phyloP scores from a whole-genome alignment of 2,888 invertebrate species.

The Achlya flavicornis region DNA sequence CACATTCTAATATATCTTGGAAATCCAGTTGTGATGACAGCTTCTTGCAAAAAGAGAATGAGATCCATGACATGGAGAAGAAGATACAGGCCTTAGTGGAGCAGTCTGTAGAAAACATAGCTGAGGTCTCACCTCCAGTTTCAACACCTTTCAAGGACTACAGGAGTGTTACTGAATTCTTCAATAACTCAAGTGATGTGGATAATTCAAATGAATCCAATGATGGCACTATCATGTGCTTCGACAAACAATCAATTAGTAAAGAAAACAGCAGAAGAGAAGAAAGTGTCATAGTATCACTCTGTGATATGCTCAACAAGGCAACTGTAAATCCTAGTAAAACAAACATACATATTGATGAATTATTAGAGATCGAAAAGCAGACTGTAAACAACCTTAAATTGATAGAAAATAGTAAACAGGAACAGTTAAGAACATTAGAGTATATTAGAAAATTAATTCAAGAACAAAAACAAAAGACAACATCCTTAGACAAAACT shows the following conservation, averaged over 20 bases:
- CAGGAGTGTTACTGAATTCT: conserved; percentile 63
- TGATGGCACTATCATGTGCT: conserved; percentile 69
- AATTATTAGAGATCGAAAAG: conserved; percentile 57
- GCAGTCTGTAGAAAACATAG: conserved; percentile 55
- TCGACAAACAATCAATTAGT: conserved; percentile 50
- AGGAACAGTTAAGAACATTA: conserved; percentile 59
- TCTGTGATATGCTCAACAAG: conserved; percentile 69
- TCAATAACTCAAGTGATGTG: conserved; percentile 57
- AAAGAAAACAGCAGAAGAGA: conserved; percentile 54
- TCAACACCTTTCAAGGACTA: conserved; percentile 73
- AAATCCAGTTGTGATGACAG: conserved; percentile 70
- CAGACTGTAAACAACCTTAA: conserved; percentile 55
- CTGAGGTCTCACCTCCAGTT: conserved; percentile 60
- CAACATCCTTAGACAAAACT: conserved; percentile 34
- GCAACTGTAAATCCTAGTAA: conserved; percentile 53
- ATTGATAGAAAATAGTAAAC: conserved; percentile 61
- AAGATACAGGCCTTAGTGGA: conserved; percentile 50
- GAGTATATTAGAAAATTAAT: conserved; percentile 57
- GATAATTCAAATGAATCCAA: conserved; percentile 51
- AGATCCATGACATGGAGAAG: conserved; percentile 61
- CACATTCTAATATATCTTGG: conserved; percentile 62
- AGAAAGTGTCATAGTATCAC: conserved; percentile 67
- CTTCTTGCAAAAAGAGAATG: conserved; percentile 69
- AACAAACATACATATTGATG: conserved; percentile 49
- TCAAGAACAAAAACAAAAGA: conserved; percentile 43